Conservation (phyloP, 35 echinoderm and acorn worm species). For the Eucidaris tribuloides region DNA sequence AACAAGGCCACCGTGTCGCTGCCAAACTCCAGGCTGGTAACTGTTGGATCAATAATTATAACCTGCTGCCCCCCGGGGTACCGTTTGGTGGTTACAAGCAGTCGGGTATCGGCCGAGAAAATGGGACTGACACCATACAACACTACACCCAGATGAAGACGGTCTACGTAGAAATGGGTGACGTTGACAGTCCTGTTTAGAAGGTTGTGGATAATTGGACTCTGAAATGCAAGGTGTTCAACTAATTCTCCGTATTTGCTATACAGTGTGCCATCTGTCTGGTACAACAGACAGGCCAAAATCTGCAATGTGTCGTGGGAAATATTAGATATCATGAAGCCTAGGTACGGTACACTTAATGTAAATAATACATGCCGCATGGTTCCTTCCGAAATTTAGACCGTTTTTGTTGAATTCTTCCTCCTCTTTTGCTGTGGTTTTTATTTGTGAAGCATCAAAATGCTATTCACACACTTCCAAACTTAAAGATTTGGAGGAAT, state of each 20-base stretch:
- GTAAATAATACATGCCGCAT: neutral
- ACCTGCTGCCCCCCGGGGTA: constrained; percentile 48
- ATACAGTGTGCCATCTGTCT: neutral
- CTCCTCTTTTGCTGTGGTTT: neutral
- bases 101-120: constrained; percentile 80
- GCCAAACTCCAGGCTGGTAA: constrained; percentile 61
- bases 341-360: neutral
- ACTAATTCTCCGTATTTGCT: neutral
- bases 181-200: constrained; percentile 67
- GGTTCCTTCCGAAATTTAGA: too few species aligned
- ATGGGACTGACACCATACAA: constrained; percentile 55
- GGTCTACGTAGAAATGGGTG: constrained; percentile 85
- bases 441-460: too few species aligned
- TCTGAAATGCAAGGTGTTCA: neutral
- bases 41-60: constrained; percentile 88
- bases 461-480: too few species aligned
- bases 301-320: too few species aligned
- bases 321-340: too few species aligned
- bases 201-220: neutral
- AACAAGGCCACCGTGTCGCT: constrained; percentile 60
- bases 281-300: too few species aligned
- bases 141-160: constrained; percentile 79
- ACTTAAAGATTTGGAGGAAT: too few species aligned
- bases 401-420: too few species aligned
- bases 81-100: constrained; percentile 93